Percentiles rank a stretch among this genome's conserved stretches.
phyloP scores from a whole-genome alignment of 1,140 invertebrate species.

The Venturia canescens region DNA sequence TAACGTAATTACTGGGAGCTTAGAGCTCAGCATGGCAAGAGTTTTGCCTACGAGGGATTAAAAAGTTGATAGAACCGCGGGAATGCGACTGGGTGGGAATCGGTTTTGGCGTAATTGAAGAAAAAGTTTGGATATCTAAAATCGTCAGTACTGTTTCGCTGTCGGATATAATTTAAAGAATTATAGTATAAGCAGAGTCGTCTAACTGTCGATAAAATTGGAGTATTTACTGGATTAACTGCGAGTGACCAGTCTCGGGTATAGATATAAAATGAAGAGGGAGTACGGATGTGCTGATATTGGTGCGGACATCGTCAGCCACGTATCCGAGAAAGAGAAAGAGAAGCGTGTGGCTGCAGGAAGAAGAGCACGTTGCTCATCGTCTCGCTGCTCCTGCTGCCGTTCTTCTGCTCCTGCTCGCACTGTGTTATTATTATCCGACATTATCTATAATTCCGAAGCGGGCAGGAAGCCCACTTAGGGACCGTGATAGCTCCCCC shows the following conservation, averaged over 20 bases:
- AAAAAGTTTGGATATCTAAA: no score
- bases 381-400: slow-evolving; percentile 33
- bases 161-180: no score
- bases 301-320: slow-evolving; percentile 13
- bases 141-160: no score
- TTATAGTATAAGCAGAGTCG: no score
- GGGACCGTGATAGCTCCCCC: slow-evolving; percentile 76
- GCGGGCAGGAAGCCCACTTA: slow-evolving; percentile 77
- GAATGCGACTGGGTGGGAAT: not conserved
- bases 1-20: no score
- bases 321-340: slow-evolving; percentile 10
- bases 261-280: not conserved
- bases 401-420: slow-evolving; percentile 53
- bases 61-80: no score
- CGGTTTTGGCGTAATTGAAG: not conserved
- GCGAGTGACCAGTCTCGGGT: no score
- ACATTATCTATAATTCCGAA: slow-evolving; percentile 78
- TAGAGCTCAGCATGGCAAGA: no score
- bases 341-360: not conserved
- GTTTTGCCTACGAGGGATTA: no score
- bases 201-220: no score
- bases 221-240: no score
- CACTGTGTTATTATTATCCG: slow-evolving; percentile 77
- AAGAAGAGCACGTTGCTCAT: slow-evolving; percentile 9
- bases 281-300: slow-evolving; percentile 21